Percentiles rank a stretch among this genome's conserved stretches.
These are phyloP conservation scores for Scaptomyza reducta DNA, from an alignment of 2,888 invertebrate species.

Conservation along the genomic window DNA sequence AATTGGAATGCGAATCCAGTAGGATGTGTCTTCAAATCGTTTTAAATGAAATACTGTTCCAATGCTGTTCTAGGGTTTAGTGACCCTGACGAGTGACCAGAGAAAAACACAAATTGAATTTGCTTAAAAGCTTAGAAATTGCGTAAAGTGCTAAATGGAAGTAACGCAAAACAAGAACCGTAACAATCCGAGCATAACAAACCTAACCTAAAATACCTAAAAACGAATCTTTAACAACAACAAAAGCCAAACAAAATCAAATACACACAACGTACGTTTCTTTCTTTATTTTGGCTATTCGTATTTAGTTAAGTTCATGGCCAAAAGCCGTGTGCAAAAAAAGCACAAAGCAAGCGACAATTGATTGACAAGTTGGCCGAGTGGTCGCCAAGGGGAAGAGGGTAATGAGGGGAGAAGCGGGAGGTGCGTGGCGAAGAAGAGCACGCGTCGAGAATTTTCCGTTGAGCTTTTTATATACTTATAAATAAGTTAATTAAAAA, in stretches of 20 bases:
- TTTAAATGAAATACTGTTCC: not conserved
- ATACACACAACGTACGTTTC: slow-evolving; percentile 11
- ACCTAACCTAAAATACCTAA: not conserved
- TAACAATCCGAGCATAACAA: not conserved
- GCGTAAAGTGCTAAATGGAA: slow-evolving; percentile 19
- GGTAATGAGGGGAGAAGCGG: not conserved
- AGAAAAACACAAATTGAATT: slow-evolving; percentile 13
- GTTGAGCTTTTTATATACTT: slow-evolving; percentile 58
- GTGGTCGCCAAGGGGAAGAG: slow-evolving; percentile 11
- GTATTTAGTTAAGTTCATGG: slow-evolving; percentile 63
- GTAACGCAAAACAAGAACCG: not conserved
- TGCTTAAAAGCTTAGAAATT: slow-evolving; percentile 39
- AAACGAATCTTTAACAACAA: not conserved
- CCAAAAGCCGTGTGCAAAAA: slow-evolving; percentile 47
- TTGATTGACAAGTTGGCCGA: slow-evolving; percentile 75
- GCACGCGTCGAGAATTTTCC: slow-evolving; percentile 49
- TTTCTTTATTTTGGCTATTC: not conserved
- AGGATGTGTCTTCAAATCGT: slow-evolving; percentile 25
- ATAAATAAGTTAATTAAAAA: slow-evolving; percentile 75
- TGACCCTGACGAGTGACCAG: slow-evolving; percentile 18
- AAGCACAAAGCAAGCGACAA: slow-evolving; percentile 55
- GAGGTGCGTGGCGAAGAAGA: slow-evolving; percentile 41
- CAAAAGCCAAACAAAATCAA: slow-evolving; percentile 1
- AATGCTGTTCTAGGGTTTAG: slow-evolving; percentile 8
- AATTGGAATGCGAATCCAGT: not conserved